Evolutionary conservation across 30 jellyfish, hydroid and myxozoan genomes (phyloP).

Genomic region (Mastigias papua): DNA sequence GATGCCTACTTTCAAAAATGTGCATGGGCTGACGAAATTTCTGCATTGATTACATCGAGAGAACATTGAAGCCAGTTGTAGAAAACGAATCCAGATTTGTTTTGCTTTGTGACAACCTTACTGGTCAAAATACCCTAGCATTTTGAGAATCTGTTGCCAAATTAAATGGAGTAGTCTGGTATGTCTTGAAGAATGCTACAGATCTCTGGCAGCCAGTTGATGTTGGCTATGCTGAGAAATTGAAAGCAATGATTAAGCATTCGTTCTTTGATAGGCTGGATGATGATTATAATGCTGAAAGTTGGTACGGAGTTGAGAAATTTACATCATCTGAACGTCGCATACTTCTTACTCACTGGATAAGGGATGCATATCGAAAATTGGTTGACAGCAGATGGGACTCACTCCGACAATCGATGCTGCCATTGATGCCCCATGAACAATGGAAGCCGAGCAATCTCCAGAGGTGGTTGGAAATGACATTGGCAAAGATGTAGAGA

Average conservation of each 20-base stretch:
- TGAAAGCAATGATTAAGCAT: background rate
- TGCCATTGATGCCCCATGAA: slow-evolving; percentile 4
- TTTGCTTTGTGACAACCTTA: slow-evolving; percentile 29
- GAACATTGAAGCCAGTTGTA: slow-evolving; percentile 38
- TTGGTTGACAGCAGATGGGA: slow-evolving; percentile 4
- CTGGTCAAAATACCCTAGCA: slow-evolving; percentile 20
- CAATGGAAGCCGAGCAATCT: slow-evolving; percentile 11
- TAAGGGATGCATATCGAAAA: slow-evolving; percentile 43
- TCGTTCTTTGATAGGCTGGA: slow-evolving; percentile 31
- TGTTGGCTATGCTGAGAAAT: slow-evolving; percentile 31
- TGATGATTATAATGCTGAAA: slow-evolving; percentile 22
- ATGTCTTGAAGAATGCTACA: slow-evolving; percentile 67
- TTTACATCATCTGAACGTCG: slow-evolving; percentile 25
- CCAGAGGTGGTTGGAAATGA: slow-evolving; percentile 5
- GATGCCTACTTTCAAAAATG: slow-evolving; percentile 57
- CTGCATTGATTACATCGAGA: slow-evolving; percentile 32
- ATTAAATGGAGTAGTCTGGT: slow-evolving; percentile 59
- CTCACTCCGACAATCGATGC: background rate
- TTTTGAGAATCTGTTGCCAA: slow-evolving; percentile 15
- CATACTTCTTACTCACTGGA: slow-evolving; percentile 42
- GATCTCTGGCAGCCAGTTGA: slow-evolving; percentile 79
- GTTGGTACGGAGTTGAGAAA: slow-evolving; percentile 48
- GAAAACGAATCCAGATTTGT: slow-evolving; percentile 4
- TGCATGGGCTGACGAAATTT: slow-evolving; percentile 59
- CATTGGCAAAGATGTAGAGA: background rate